Conservation (phyloP, 2,797 vertebrate genomes). For the Centropyge bicolor region DNA sequence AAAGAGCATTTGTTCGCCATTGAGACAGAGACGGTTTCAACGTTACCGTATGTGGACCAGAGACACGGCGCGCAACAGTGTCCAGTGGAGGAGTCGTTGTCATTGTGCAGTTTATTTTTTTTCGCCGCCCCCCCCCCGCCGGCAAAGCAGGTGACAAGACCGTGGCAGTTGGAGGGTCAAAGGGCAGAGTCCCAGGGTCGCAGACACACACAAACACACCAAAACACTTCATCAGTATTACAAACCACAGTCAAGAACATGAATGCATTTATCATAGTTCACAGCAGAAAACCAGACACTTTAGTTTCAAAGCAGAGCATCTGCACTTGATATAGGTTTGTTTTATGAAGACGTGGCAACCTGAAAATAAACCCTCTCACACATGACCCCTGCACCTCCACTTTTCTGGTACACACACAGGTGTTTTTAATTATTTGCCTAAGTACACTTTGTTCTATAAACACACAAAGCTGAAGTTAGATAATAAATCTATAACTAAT, state of each 20-base stretch:
- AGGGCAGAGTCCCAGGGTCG: slow-evolving; percentile 87
- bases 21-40: slow-evolving; percentile 73
- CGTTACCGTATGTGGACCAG: slow-evolving; percentile 82
- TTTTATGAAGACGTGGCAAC: not conserved
- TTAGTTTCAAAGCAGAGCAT: not conserved
- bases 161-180: slow-evolving; percentile 88
- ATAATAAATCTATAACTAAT: not conserved
- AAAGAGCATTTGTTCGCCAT: slow-evolving; percentile 73
- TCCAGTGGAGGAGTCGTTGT: slow-evolving; percentile 84
- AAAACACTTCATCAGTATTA: slow-evolving; percentile 98
- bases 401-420: too few relatives aligned
- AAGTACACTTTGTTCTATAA: not conserved
- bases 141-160: slow-evolving; percentile 86
- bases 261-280: not conserved
- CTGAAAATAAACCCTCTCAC: not conserved
- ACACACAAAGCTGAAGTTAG: not conserved
- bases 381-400: too few relatives aligned
- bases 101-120: slow-evolving; percentile 67
- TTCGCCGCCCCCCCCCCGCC: slow-evolving; percentile 28
- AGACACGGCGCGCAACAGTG: slow-evolving; percentile 87
- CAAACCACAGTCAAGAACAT: slow-evolving; percentile 72
- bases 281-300: not conserved
- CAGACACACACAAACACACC: slow-evolving; percentile 90
- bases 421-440: too few relatives aligned
- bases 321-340: not conserved